A percentile compares a stretch with the other conserved stretches of the same genome.
phyloP scores from a whole-genome alignment of 2,888 invertebrate genomes.

The Arrhopalites spinosus region DNA sequence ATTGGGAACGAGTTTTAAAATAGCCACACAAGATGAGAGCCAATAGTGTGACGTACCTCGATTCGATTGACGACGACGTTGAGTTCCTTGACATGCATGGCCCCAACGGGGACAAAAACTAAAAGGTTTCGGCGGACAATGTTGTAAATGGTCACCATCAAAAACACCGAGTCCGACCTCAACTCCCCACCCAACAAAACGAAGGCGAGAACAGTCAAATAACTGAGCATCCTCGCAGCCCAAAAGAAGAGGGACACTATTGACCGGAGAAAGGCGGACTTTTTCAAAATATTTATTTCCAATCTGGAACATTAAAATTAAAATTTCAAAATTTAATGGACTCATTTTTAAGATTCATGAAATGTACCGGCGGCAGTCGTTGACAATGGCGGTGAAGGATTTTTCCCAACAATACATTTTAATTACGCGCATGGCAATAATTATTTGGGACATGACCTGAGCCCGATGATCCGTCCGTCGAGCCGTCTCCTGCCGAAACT shows the following conservation, averaged over 20 bases:
- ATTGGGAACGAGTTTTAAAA: not conserved
- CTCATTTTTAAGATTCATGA: not conserved
- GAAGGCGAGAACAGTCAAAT: slow-evolving; percentile 77
- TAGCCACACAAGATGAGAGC: no score
- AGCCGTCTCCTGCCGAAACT: slow-evolving; percentile 77
- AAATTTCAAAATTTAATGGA: not conserved
- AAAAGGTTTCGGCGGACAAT: slow-evolving; percentile 83
- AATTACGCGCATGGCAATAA: slow-evolving; percentile 90
- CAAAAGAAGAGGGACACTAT: slow-evolving; percentile 68
- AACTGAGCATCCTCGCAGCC: slow-evolving; percentile 81
- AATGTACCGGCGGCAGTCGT: slow-evolving; percentile 26
- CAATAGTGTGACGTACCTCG: slow-evolving; percentile 60
- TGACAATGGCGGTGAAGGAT: slow-evolving; percentile 26
- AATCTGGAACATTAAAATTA: slow-evolving; percentile 66
- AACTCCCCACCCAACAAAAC: slow-evolving; percentile 66
- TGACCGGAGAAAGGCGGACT: slow-evolving; percentile 70
- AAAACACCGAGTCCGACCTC: slow-evolving; percentile 77
- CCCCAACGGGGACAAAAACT: slow-evolving; percentile 83
- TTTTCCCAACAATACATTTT: slow-evolving; percentile 68
- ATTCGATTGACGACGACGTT: slow-evolving; percentile 75
- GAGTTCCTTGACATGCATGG: slow-evolving; percentile 79
- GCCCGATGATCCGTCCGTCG: slow-evolving; percentile 86
- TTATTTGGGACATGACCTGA: slow-evolving; percentile 91
- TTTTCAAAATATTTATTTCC: slow-evolving; percentile 71
- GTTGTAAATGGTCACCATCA: slow-evolving; percentile 87